phyloP scores from a whole-genome alignment of 2,888 invertebrate species.

The Candidula unifasciata region DNA sequence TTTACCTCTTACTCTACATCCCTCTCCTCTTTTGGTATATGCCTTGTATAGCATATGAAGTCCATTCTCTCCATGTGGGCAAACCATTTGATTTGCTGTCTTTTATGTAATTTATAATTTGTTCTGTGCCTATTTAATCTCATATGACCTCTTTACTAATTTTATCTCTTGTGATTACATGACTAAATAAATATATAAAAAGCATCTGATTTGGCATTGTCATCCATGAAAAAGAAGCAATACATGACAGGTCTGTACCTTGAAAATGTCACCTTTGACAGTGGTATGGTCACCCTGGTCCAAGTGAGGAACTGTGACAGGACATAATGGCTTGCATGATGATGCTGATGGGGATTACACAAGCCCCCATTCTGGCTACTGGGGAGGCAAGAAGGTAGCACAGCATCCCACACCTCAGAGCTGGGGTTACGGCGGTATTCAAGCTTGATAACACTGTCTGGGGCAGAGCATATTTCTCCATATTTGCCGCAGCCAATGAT shows the following conservation, averaged over 20 bases:
- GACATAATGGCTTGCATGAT: constrained; percentile 72
- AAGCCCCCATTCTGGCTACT: constrained; percentile 71
- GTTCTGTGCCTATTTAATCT: too few relatives aligned
- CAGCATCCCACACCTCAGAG: constrained; percentile 74
- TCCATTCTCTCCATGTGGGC: too few relatives aligned
- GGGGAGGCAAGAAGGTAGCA: constrained; percentile 76
- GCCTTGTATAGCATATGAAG: too few relatives aligned
- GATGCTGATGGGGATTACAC: constrained; percentile 76
- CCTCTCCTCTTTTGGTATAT: too few relatives aligned
- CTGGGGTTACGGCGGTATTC: constrained; percentile 76
- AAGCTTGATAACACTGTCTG: constrained; percentile 62
- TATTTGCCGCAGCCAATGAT: constrained; percentile 75
- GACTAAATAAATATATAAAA: too few relatives aligned
- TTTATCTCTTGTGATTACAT: too few relatives aligned
- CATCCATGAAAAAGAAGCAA: too few relatives aligned
- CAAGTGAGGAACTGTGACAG: constrained; percentile 73
- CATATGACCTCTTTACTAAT: too few relatives aligned
- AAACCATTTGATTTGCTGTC: too few relatives aligned
- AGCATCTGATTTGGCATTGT: too few relatives aligned
- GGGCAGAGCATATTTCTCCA: constrained; percentile 65
- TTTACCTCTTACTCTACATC: too few relatives aligned
- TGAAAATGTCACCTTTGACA: constrained; percentile 76
- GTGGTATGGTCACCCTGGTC: constrained; percentile 75
- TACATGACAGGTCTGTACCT: constrained; percentile 64
- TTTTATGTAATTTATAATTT: too few relatives aligned